These are phyloP conservation scores for Drosophila orosa DNA, from an alignment of 1,140 invertebrate genomes.

Conservation along the genomic window DNA sequence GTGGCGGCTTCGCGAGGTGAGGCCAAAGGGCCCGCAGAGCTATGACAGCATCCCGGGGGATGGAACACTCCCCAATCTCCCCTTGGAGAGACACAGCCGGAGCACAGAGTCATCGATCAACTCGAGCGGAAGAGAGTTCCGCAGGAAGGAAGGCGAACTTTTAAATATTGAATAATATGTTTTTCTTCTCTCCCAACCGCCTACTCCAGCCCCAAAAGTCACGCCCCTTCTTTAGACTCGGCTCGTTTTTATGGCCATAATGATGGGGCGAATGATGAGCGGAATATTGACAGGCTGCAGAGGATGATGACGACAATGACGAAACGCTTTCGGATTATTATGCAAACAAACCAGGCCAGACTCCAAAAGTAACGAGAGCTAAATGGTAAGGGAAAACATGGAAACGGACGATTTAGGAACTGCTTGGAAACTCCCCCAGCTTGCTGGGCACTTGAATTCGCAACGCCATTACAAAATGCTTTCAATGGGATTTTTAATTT, in stretches of 20 bases:
- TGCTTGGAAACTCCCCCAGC: conserved; percentile 7
- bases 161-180: conserved; percentile 78
- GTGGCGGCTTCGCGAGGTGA: conserved; percentile 50
- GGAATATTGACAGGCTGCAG: conserved; percentile 17
- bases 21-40: conserved; percentile 15
- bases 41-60: conserved; percentile 39
- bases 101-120: conserved; percentile 64
- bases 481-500: conserved; percentile 65
- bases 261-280: conserved; percentile 46
- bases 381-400: conserved; percentile 2
- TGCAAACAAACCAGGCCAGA: conserved; percentile 28
- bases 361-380: not conserved
- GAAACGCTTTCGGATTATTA: conserved; percentile 44
- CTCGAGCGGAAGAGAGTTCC: conserved; percentile 58
- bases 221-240: conserved; percentile 28
- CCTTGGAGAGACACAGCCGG: conserved; percentile 2
- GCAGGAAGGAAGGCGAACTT: conserved; percentile 53
- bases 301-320: conserved; percentile 42
- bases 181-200: conserved; percentile 15
- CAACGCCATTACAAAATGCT: conserved; percentile 42
- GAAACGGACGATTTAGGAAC: conserved; percentile 30
- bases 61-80: conserved; percentile 29
- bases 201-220: not conserved
- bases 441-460: conserved; percentile 23
- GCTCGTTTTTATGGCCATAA: conserved; percentile 26